A percentile compares a stretch with the other conserved stretches of the same genome.
Conservation (phyloP, 2,888 invertebrate species). For the Luffia ferchaultella region DNA sequence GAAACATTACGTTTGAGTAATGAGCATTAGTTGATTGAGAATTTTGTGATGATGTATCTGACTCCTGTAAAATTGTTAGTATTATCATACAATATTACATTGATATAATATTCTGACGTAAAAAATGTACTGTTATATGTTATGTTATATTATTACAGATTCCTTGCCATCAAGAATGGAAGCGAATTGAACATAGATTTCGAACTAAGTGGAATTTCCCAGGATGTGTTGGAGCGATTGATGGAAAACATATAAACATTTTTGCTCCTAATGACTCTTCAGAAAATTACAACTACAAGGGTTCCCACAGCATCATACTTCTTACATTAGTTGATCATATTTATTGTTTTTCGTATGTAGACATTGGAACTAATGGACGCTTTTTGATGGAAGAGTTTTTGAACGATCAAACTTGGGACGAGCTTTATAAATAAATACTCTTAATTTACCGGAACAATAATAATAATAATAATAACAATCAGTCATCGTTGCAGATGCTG, state of each 20-base stretch:
- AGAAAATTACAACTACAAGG: conserved; percentile 22
- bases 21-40: background rate
- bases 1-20: background rate
- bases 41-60: background rate
- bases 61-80: background rate
- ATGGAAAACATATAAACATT: conserved; percentile 21
- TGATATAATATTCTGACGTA: background rate
- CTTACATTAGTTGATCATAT: conserved; percentile 21
- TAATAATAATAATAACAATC: conserved; percentile 11
- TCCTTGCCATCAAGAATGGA: conserved; percentile 16
- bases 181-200: conserved; percentile 18
- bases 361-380: conserved; percentile 19
- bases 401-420: conserved; percentile 14
- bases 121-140: background rate
- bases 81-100: background rate
- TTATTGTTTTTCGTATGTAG: conserved; percentile 21
- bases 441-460: no score
- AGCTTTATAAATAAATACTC: conserved; percentile 9
- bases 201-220: conserved; percentile 19
- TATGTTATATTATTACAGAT: conserved; percentile 15
- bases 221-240: conserved; percentile 19
- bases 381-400: conserved; percentile 20
- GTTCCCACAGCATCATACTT: conserved; percentile 18
- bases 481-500: conserved; percentile 14
- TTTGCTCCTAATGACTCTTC: conserved; percentile 15